Evolutionary conservation across 2,888 invertebrate species (phyloP), one percentile per base, ranked within the genome.

Genomic region (Oxycera nigricornis): DNA sequence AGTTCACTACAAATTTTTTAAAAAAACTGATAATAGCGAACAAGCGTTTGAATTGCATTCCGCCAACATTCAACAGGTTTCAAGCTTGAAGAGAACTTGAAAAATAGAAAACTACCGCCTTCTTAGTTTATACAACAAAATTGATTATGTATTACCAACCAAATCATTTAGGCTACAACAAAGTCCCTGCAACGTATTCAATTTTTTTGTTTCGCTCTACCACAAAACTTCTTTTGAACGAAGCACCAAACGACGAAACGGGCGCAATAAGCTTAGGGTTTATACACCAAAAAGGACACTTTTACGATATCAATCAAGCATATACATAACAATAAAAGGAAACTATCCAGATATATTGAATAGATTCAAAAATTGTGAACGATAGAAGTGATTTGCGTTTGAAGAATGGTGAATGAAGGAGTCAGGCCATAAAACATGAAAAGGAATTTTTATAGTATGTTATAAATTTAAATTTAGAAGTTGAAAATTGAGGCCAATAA

Each of bases 231-330:
- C n/a, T n/a, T 46, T 46, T 55, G 20, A n/a, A 59, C n/a, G 17
- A 2, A 59, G 59, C n/a, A 59, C 30, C 9, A 59, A 9, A 28
- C 41, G 39, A 26, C 20, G 22, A 39, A 65, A 65, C 24, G 22
- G 11, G 30, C 65, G 41, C 39, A 20, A 65, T 65, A 41, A 26
- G n/a, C 41, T 39, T 9, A 41, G 39, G 41, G 24, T 41, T 65
- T 65, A 65, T 65, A 65, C 24, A 24, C 65, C 41, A 65, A 65
- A 65, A 65, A 41, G 65, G 65, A 65, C 65, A 65, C 39, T 65
- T 62, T 35, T 62, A 65, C 65, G 22, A 65, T 65, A 65, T 65
- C 41, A 65, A 65, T 65, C 65, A 1, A 7, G 11, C n/a, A 30
- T 2, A 39, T 39, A 35, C 20, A 62, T 62, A 35, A 39, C 41